A percentile compares a stretch with the other conserved stretches of the same genome.
phyloP scores from a whole-genome alignment of 2,888 invertebrate genomes.

The Calephelis perditalis region DNA sequence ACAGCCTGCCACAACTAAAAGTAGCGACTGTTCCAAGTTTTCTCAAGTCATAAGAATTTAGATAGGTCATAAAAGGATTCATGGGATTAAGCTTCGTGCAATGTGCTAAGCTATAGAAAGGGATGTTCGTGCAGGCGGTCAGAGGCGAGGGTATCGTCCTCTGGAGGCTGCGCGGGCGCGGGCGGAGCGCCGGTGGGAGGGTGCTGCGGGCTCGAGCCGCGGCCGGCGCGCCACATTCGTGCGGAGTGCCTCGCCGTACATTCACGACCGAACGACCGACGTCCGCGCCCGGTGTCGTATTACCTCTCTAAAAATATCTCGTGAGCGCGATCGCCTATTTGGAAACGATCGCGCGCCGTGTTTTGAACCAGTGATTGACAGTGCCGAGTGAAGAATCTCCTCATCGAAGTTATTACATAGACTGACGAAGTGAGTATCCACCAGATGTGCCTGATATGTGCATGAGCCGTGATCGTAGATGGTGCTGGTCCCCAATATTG shows the following conservation, averaged over 20 bases:
- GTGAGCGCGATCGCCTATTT: constrained; percentile 76
- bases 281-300: constrained; percentile 73
- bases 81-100: constrained; percentile 23
- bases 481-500: constrained; percentile 39
- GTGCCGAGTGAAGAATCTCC: constrained; percentile 70
- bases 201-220: constrained; percentile 21
- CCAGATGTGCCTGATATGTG: constrained; percentile 24
- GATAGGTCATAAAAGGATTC: constrained; percentile 12
- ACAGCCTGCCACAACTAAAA: no score
- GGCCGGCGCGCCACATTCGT: constrained; percentile 49
- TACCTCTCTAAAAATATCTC: constrained; percentile 74
- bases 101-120: constrained; percentile 40
- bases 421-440: constrained; percentile 60
- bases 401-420: constrained; percentile 44
- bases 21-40: no score
- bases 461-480: constrained; percentile 23
- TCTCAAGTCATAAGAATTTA: no score
- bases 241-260: constrained; percentile 55
- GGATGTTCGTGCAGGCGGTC: constrained; percentile 36
- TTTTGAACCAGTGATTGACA: constrained; percentile 77
- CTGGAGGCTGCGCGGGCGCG: constrained; percentile 44
- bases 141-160: constrained; percentile 61
- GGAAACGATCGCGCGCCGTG: constrained; percentile 71
- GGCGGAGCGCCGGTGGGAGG: constrained; percentile 26
- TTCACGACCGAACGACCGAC: constrained; percentile 64